Percentiles rank a stretch among this genome's conserved stretches.
These are phyloP conservation scores for Ochotona princeps DNA, from an alignment of 2,113 vertebrate genomes.

Conservation along the genomic window DNA sequence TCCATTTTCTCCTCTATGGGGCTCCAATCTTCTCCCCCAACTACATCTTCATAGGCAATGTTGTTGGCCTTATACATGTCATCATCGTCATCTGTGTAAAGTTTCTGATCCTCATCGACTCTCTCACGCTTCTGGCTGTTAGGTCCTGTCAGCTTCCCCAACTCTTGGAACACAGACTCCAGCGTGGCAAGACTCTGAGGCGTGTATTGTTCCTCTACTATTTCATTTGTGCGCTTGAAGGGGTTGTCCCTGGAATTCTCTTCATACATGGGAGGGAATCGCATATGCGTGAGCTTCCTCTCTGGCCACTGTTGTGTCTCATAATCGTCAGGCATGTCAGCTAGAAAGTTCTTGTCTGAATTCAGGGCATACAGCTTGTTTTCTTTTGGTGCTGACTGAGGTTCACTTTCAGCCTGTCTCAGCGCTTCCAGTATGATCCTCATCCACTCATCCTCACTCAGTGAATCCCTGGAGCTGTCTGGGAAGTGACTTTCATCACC, in stretches of 20 bases:
- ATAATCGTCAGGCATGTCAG: slow-evolving; percentile 87
- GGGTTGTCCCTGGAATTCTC: slow-evolving; percentile 92
- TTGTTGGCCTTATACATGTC: slow-evolving; percentile 91
- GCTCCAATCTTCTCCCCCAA: slow-evolving; percentile 92
- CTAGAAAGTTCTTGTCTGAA: slow-evolving; percentile 85
- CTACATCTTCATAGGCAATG: slow-evolving; percentile 91
- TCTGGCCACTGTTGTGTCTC: slow-evolving; percentile 89
- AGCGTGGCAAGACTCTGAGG: slow-evolving; percentile 96
- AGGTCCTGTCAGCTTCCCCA: slow-evolving; percentile 90
- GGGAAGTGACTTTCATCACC: slow-evolving; percentile 84
- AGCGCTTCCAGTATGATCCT: slow-evolving; percentile 92
- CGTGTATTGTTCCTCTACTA: slow-evolving; percentile 95
- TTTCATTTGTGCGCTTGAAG: slow-evolving; percentile 96
- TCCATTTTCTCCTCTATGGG: slow-evolving; percentile 91
- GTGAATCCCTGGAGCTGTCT: slow-evolving; percentile 81
- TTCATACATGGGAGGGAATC: slow-evolving; percentile 89
- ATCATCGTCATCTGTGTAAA: slow-evolving; percentile 90
- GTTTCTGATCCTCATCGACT: slow-evolving; percentile 90
- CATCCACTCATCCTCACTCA: slow-evolving; percentile 92
- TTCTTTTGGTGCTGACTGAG: slow-evolving; percentile 82
- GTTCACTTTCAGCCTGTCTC: slow-evolving; percentile 89
- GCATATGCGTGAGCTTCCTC: slow-evolving; percentile 85
- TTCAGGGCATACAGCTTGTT: slow-evolving; percentile 86
- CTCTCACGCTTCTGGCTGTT: slow-evolving; percentile 87
- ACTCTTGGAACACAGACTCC: slow-evolving; percentile 96